Conservation (phyloP, 2,797 vertebrate species). For the Harpagifer antarcticus region DNA sequence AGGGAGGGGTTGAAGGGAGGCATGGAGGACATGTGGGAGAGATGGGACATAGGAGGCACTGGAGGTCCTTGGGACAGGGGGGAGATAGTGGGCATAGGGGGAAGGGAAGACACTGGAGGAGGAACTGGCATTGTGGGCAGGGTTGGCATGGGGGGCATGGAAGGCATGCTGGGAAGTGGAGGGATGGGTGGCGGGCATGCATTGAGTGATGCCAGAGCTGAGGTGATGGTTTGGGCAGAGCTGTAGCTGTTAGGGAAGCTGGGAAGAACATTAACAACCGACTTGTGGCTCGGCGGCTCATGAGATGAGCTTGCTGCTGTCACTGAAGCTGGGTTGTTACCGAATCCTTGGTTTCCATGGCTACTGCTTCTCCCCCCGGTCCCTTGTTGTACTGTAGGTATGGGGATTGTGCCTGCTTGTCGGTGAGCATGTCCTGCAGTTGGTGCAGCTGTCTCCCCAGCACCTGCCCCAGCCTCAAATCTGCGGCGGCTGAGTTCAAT, state of each 20-base stretch:
- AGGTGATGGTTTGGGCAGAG: slow-evolving; percentile 89
- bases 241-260: slow-evolving; percentile 93
- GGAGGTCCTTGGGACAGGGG: slow-evolving; percentile 92
- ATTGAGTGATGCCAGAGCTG: slow-evolving; percentile 90
- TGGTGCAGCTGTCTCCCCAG: slow-evolving; percentile 83
- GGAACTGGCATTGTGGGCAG: slow-evolving; percentile 93
- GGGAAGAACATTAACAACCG: slow-evolving; percentile 89
- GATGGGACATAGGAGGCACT: slow-evolving; percentile 92
- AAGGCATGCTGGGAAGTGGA: slow-evolving; percentile 91
- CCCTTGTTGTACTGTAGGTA: slow-evolving; percentile 81
- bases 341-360: slow-evolving; percentile 90
- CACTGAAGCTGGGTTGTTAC: slow-evolving; percentile 81
- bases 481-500: slow-evolving; percentile 99
- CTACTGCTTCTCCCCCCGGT: slow-evolving; percentile 88
- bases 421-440: slow-evolving; percentile 89
- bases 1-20: slow-evolving; percentile 92
- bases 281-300: slow-evolving; percentile 91
- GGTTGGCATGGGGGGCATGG: slow-evolving; percentile 91
- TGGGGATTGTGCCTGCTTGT: slow-evolving; percentile 84
- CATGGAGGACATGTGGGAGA: slow-evolving; percentile 91
- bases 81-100: slow-evolving; percentile 92
- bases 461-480: slow-evolving; percentile 91
- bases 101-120: slow-evolving; percentile 92
- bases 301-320: slow-evolving; percentile 90
- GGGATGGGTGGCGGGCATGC: slow-evolving; percentile 95